Conservation (phyloP, 2,797 vertebrate species). For the Pteronotus mesoamericanus region DNA sequence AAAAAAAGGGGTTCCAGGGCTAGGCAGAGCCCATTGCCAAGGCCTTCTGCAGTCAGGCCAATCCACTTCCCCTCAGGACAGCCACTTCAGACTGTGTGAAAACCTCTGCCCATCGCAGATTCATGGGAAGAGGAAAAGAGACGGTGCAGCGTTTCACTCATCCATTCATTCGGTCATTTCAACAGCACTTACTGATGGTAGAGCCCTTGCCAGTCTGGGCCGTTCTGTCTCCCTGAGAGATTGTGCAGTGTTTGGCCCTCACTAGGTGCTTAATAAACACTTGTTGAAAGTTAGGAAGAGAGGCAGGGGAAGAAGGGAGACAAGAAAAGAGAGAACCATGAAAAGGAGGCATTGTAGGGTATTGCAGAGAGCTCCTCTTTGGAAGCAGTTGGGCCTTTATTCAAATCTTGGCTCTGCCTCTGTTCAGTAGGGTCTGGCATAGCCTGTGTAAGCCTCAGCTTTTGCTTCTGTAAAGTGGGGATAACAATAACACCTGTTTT, state of each 20-base stretch:
- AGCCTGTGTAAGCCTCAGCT: not conserved
- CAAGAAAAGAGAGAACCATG: not conserved
- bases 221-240: not conserved
- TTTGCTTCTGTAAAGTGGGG: not conserved
- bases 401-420: not conserved
- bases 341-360: not conserved
- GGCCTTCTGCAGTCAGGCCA: fast-evolving
- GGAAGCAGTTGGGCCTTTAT: not conserved
- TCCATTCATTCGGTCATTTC: not conserved
- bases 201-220: not conserved
- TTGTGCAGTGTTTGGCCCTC: not conserved
- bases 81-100: fast-evolving
- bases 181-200: not conserved
- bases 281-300: not conserved
- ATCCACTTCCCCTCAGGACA: fast-evolving
- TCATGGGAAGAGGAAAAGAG: not conserved
- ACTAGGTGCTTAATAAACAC: not conserved
- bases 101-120: not conserved
- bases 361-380: not conserved
- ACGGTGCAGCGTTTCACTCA: fast-evolving
- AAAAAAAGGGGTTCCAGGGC: not conserved
- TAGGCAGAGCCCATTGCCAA: fast-evolving
- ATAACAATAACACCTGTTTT: not conserved
- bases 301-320: not conserved
- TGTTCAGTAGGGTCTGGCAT: not conserved